A percentile compares a stretch with the other conserved stretches of the same genome.
phyloP scores from a whole-genome alignment of 2,797 vertebrate genomes.

The Lithobates sylvaticus region DNA sequence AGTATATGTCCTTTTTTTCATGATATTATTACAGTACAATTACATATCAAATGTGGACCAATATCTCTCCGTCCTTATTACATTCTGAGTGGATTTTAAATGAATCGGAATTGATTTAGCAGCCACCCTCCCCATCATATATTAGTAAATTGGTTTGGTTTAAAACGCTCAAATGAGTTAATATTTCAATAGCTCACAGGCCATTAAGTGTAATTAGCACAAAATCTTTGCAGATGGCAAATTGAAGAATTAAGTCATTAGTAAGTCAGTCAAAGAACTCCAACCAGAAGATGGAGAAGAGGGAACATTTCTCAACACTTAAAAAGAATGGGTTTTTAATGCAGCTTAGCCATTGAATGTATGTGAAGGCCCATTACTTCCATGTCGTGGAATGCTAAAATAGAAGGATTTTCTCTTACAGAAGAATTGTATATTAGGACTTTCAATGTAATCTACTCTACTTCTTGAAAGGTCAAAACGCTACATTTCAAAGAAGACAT shows the following conservation, averaged over 20 bases:
- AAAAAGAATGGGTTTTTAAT: slow-evolving; percentile 51
- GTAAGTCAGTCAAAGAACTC: slow-evolving; percentile 70
- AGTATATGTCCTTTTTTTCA: not conserved
- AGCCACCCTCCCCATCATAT: slow-evolving; percentile 66
- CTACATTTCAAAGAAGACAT: not conserved
- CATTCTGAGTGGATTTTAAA: slow-evolving; percentile 65
- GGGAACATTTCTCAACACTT: slow-evolving; percentile 44
- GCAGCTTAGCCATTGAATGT: slow-evolving; percentile 23
- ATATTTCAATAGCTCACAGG: slow-evolving; percentile 72
- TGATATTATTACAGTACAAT: slow-evolving; percentile 22
- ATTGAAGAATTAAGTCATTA: slow-evolving; percentile 71
- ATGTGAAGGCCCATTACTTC: slow-evolving; percentile 50
- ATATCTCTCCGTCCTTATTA: slow-evolving; percentile 64
- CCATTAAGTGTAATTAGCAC: slow-evolving; percentile 72
- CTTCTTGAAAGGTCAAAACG: slow-evolving; percentile 1
- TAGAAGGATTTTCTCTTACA: slow-evolving; percentile 18
- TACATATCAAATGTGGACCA: slow-evolving; percentile 57
- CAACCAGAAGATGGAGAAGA: slow-evolving; percentile 62
- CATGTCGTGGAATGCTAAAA: not conserved
- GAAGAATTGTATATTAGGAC: not conserved
- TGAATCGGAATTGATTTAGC: slow-evolving; percentile 65
- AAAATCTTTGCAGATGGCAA: slow-evolving; percentile 68
- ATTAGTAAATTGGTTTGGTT: slow-evolving; percentile 68
- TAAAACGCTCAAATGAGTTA: slow-evolving; percentile 68
- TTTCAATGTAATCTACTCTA: not conserved